phyloP scores from a whole-genome alignment of 2,113 vertebrate species.

The Microtus montanus region DNA sequence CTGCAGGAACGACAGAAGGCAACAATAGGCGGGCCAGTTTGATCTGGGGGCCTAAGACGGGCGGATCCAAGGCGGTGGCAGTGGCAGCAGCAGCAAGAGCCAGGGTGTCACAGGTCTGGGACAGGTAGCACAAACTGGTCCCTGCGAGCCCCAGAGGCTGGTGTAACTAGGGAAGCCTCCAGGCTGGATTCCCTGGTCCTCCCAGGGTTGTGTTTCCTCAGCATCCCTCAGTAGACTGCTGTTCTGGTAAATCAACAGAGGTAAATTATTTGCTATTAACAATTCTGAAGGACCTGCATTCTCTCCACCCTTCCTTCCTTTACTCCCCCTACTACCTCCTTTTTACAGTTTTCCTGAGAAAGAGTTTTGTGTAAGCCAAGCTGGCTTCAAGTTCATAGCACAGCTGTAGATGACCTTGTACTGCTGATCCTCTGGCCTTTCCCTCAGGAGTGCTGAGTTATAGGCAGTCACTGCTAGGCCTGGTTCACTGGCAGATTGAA shows the following conservation, averaged over 20 bases:
- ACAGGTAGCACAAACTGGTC: background rate
- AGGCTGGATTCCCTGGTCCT: background rate
- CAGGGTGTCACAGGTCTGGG: background rate
- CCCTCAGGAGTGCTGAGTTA: too few relatives aligned
- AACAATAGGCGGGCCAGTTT: background rate
- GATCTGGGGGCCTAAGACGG: background rate
- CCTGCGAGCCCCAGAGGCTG: background rate
- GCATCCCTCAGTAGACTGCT: background rate
- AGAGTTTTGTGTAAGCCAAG: background rate
- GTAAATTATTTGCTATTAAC: background rate
- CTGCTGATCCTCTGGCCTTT: too few relatives aligned
- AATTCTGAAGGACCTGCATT: background rate
- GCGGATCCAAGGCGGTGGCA: background rate
- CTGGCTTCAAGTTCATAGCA: background rate
- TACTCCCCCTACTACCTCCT: accelerated
- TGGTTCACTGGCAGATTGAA: background rate
- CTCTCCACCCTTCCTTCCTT: background rate
- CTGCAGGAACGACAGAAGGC: background rate
- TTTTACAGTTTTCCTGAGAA: background rate
- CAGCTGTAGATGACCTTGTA: background rate
- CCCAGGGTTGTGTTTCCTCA: background rate
- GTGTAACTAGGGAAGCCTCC: background rate
- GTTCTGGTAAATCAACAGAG: background rate
- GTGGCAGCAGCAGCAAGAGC: background rate
- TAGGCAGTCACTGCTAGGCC: background rate